Conservation (phyloP, 2,797 vertebrate genomes). For the Paramormyrops hopkinsi region DNA sequence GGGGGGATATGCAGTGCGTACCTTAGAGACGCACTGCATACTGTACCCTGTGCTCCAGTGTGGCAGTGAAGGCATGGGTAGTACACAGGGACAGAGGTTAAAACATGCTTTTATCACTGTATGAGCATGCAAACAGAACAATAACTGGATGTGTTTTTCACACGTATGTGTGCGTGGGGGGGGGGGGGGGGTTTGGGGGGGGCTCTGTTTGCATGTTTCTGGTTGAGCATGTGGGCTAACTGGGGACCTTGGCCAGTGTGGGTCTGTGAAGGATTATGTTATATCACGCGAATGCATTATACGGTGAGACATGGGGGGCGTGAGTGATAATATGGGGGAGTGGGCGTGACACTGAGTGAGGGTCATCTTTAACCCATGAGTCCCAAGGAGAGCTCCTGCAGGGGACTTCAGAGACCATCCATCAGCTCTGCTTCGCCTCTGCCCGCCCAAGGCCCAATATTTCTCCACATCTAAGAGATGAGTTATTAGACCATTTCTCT, state of each 20-base stretch:
- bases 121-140: neutral
- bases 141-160: neutral
- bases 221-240: neutral
- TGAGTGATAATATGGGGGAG: neutral
- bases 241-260: neutral
- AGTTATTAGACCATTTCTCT: neutral
- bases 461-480: neutral
- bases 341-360: neutral
- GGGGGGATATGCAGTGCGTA: neutral
- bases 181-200: neutral
- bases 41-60: neutral
- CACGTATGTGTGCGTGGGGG: neutral
- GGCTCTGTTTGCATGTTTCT: conserved; percentile 3
- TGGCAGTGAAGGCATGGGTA: neutral
- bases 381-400: neutral
- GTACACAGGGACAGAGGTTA: neutral
- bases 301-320: neutral
- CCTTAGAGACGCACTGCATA: neutral
- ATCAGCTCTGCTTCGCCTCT: neutral
- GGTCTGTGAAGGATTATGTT: neutral
- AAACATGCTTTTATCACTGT: neutral
- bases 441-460: neutral
- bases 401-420: neutral
- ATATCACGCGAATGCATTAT: neutral
- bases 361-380: neutral